Evolutionary conservation across 2,888 invertebrate species (phyloP).

Genomic region (Cephus pygmeus): DNA sequence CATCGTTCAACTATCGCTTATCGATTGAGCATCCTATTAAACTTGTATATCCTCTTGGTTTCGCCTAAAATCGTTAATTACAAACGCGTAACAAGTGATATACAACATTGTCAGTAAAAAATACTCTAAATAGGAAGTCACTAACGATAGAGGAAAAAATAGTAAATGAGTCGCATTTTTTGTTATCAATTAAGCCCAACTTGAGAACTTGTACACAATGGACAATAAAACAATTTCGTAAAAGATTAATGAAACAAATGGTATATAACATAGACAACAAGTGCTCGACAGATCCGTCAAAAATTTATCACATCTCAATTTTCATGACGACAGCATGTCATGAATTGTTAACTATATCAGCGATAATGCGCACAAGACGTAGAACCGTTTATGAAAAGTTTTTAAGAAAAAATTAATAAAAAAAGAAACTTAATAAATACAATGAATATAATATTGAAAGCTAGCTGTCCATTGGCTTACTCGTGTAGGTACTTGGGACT

Average conservation of each 20-base stretch:
- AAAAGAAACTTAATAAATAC: slow-evolving; percentile 18
- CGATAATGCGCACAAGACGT: background rate
- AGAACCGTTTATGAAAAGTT: background rate
- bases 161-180: background rate
- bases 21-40: background rate
- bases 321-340: background rate
- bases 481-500: slow-evolving; percentile 49
- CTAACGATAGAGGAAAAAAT: background rate
- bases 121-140: background rate
- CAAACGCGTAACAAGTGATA: background rate
- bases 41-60: background rate
- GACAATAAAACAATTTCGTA: too few relatives aligned
- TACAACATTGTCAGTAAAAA: background rate
- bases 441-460: slow-evolving; percentile 23
- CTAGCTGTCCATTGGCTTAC: slow-evolving; percentile 45
- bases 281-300: too few relatives aligned
- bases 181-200: background rate
- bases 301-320: too few relatives aligned
- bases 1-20: background rate
- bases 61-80: background rate
- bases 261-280: too few relatives aligned
- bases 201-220: too few relatives aligned
- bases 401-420: background rate
- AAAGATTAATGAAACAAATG: too few relatives aligned
- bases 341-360: background rate